These are phyloP conservation scores for Natator depressus DNA, from an alignment of 2,113 vertebrate genomes.

Conservation along the genomic window DNA sequence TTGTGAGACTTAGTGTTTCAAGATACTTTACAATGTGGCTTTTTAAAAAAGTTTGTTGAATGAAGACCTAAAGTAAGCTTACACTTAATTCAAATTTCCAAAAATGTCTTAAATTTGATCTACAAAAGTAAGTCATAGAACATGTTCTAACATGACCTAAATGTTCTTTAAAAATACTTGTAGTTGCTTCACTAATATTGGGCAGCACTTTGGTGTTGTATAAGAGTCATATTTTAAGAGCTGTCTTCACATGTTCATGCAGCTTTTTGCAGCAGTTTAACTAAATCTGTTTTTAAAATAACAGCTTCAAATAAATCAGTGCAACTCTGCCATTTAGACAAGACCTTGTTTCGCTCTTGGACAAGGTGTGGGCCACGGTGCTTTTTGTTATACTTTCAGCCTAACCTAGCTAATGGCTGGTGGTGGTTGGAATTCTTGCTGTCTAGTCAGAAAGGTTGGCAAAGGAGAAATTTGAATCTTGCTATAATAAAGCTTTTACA, in stretches of 20 bases:
- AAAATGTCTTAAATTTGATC: background rate
- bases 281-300: background rate
- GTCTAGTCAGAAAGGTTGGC: background rate
- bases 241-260: background rate
- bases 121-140: background rate
- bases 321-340: background rate
- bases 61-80: background rate
- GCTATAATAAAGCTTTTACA: background rate
- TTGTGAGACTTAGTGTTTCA: background rate
- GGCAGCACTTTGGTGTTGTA: background rate
- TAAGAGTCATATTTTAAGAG: background rate
- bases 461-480: background rate
- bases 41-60: background rate
- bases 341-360: background rate
- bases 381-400: too few relatives aligned
- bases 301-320: too few relatives aligned
- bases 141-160: background rate
- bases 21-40: background rate
- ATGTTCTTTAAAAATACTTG: background rate
- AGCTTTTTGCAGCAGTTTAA: background rate
- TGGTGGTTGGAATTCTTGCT: background rate
- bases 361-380: background rate
- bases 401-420: background rate
- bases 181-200: background rate
- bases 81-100: background rate